Evolutionary conservation across 2,113 vertebrate genomes (phyloP).

Genomic region (Spheniscus mendiculus): DNA sequence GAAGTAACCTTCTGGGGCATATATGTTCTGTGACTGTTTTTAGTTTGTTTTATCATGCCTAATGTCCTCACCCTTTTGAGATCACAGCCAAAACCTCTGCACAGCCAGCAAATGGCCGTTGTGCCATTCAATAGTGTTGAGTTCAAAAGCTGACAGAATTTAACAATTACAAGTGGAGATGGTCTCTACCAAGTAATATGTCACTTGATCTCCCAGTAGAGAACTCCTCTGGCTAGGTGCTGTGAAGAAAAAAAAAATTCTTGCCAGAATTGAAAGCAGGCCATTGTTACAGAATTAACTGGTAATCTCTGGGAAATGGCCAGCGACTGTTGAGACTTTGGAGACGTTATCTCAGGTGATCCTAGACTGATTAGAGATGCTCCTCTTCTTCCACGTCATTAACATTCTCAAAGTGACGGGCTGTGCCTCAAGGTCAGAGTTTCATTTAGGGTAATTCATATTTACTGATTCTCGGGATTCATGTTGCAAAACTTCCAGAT

Average conservation of each 20-base stretch:
- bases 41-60: background rate
- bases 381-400: background rate
- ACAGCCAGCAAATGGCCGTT: background rate
- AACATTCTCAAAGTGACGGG: background rate
- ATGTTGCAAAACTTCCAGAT: background rate
- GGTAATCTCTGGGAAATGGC: background rate
- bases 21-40: background rate
- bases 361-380: background rate
- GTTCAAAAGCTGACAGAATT: background rate
- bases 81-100: background rate
- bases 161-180: background rate
- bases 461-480: background rate
- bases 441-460: background rate
- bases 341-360: background rate
- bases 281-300: background rate
- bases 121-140: background rate
- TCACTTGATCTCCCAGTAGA: background rate
- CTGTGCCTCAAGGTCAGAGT: background rate
- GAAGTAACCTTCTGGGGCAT: background rate
- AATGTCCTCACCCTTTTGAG: background rate
- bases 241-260: background rate
- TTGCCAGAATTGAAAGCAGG: background rate
- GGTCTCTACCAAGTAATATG: background rate
- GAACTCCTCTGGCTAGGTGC: background rate
- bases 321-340: background rate